phyloP scores from a whole-genome alignment of 2,797 vertebrate genomes.

The Micropoecilia bifurca region DNA sequence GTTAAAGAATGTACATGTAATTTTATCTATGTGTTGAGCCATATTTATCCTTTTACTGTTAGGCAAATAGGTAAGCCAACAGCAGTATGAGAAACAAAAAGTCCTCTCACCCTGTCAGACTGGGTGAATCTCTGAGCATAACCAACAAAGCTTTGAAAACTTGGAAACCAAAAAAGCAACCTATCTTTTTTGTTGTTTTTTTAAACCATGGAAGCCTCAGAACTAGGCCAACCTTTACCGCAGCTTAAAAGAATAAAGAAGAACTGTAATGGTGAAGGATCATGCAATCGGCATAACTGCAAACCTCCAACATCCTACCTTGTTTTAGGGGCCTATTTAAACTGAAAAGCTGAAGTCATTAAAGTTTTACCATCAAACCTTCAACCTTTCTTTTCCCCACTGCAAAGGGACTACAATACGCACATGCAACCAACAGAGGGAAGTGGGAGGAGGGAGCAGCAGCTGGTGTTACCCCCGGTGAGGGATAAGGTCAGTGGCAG shows the following conservation, averaged over 20 bases:
- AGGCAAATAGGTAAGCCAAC: background rate
- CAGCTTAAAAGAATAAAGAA: background rate
- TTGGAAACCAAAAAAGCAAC: background rate
- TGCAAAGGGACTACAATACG: slow-evolving; percentile 23
- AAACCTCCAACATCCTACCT: background rate
- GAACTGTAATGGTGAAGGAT: slow-evolving; percentile 3
- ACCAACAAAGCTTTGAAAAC: background rate
- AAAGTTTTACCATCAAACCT: slow-evolving; percentile 17
- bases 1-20: slow-evolving; percentile 23
- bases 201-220: slow-evolving; percentile 1
- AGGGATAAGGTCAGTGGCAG: slow-evolving; percentile 74
- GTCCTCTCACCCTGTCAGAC: background rate
- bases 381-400: slow-evolving; percentile 12
- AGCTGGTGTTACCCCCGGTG: slow-evolving; percentile 58
- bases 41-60: slow-evolving; percentile 7
- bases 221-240: slow-evolving; percentile 3
- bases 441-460: slow-evolving; percentile 30
- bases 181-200: background rate
- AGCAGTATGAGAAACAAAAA: slow-evolving; percentile 4
- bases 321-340: background rate
- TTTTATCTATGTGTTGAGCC: slow-evolving; percentile 16
- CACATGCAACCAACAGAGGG: slow-evolving; percentile 22
- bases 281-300: background rate
- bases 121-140: background rate
- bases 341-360: slow-evolving; percentile 39